phyloP scores from a whole-genome alignment of 2,888 invertebrate genomes.

The Parelbella ahira region DNA sequence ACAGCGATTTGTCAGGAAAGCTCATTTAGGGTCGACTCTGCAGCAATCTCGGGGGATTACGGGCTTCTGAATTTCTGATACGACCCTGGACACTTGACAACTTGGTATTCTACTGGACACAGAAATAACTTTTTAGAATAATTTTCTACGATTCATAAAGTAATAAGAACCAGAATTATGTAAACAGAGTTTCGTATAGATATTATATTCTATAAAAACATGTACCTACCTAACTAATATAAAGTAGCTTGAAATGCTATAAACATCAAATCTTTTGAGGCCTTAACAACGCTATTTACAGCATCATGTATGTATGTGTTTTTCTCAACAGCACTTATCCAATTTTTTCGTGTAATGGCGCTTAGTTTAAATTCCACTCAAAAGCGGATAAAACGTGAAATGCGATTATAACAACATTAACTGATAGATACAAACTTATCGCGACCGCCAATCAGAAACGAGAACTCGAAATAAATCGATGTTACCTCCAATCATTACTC shows the following conservation, averaged over 20 bases:
- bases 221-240: too few species aligned
- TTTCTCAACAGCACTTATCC: constrained; percentile 3
- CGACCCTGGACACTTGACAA: constrained; percentile 38
- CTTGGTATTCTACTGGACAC: too few species aligned
- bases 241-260: too few species aligned
- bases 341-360: constrained; percentile 17
- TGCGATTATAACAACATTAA: constrained; percentile 74
- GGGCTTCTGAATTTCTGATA: constrained; percentile 48
- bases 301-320: background rate
- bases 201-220: too few species aligned
- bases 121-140: too few species aligned
- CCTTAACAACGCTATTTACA: too few species aligned
- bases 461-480: constrained; percentile 80
- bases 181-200: too few species aligned
- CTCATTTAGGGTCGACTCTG: constrained; percentile 70
- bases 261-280: too few species aligned
- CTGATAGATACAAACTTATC: constrained; percentile 76
- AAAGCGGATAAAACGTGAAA: constrained; percentile 22
- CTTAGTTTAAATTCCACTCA: constrained; percentile 23
- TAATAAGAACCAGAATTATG: too few species aligned
- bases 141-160: too few species aligned
- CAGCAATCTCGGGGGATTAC: constrained; percentile 65
- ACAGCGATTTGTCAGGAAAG: constrained; percentile 65
- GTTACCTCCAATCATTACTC: constrained; percentile 80
- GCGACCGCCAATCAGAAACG: constrained; percentile 77